Evolutionary conservation across 2,113 vertebrate genomes (phyloP).

Genomic region (Pyrgilauda ruficollis): DNA sequence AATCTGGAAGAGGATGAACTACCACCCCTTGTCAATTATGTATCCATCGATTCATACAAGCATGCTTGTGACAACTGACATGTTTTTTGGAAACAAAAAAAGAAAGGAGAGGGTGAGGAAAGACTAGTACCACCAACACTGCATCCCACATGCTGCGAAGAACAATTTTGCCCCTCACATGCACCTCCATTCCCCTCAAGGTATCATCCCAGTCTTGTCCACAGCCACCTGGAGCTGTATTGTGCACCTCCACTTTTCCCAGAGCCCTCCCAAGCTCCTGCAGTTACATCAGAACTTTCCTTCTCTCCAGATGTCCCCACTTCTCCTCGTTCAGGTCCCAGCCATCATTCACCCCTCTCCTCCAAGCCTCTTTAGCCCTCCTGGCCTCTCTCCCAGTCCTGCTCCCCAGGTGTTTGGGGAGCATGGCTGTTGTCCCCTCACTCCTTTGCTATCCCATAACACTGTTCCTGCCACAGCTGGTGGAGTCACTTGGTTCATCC

Average conservation of each 20-base stretch:
- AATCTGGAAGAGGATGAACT: background rate
- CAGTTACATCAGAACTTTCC: background rate
- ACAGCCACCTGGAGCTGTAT: background rate
- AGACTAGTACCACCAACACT: background rate
- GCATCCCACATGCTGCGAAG: background rate
- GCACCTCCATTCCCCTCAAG: background rate
- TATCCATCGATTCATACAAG: background rate
- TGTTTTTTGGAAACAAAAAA: background rate
- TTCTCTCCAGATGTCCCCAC: background rate
- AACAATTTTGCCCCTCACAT: background rate
- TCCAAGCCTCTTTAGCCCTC: background rate
- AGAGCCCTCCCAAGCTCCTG: background rate
- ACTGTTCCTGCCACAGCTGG: rapidly evolving
- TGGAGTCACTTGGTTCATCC: background rate
- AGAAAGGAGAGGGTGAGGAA: background rate
- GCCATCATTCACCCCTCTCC: background rate
- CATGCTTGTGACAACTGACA: background rate
- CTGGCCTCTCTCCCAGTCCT: background rate
- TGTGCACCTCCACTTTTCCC: background rate
- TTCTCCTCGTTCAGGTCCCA: background rate
- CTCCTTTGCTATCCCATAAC: background rate
- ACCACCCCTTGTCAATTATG: background rate
- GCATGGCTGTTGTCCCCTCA: background rate
- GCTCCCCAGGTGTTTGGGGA: background rate
- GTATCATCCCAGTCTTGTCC: background rate